A percentile compares a stretch with the other conserved stretches of the same genome.
Evolutionary conservation across 2,113 vertebrate genomes (phyloP).

Genomic region (Rhynchomys soricoides): DNA sequence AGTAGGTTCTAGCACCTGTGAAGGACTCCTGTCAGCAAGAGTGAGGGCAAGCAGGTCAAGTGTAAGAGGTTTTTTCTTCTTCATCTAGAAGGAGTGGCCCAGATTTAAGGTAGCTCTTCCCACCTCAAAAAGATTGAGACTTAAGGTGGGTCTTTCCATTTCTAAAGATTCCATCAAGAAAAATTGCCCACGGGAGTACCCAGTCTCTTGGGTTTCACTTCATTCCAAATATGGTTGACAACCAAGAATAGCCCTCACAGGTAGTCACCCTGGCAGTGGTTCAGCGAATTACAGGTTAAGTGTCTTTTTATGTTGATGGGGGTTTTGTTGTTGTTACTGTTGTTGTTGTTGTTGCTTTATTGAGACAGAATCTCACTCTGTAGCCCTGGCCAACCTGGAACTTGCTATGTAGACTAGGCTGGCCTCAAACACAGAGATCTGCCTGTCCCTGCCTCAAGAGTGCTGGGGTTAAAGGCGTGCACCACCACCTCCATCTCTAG

Average conservation of each 20-base stretch:
- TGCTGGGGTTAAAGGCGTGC: neutral
- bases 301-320: neutral
- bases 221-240: neutral
- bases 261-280: neutral
- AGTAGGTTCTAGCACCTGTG: neutral
- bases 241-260: neutral
- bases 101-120: neutral
- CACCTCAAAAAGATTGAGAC: neutral
- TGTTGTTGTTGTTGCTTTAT: neutral
- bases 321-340: neutral
- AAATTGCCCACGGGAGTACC: neutral
- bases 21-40: neutral
- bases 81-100: neutral
- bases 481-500: neutral
- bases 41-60: neutral
- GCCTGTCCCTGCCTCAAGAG: neutral
- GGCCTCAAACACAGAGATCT: neutral
- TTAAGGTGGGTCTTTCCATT: neutral
- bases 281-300: neutral
- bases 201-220: neutral
- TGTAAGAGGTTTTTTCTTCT: neutral
- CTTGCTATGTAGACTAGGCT: neutral
- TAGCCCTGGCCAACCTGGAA: neutral
- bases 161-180: neutral
- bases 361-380: neutral